Percentiles rank a stretch among this genome's conserved stretches.
These are phyloP conservation scores for Heliconius ismenius DNA, from an alignment of 2,888 invertebrate genomes.

Conservation along the genomic window DNA sequence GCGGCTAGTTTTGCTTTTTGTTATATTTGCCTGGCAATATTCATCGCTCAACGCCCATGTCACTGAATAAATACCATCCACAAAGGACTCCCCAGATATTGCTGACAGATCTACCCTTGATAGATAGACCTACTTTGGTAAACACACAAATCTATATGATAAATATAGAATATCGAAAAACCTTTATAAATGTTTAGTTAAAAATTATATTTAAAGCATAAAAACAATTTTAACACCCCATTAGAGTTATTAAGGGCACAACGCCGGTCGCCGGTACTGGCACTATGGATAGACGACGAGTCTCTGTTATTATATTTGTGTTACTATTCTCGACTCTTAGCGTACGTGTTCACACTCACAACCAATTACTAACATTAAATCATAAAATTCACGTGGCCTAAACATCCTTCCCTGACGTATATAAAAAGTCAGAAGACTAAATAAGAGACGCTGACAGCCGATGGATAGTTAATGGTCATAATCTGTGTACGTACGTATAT, in stretches of 20 bases:
- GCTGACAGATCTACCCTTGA: constrained; percentile 74
- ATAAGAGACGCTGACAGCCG: constrained; percentile 74
- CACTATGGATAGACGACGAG: constrained; percentile 67
- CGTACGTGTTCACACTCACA: constrained; percentile 78
- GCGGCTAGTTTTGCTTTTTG: constrained; percentile 79
- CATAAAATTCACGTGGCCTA: constrained; percentile 76
- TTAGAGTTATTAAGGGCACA: constrained; percentile 61
- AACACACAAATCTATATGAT: constrained; percentile 53
- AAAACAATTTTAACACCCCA: constrained; percentile 52
- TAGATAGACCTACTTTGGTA: constrained; percentile 66
- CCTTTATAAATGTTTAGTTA: background rate
- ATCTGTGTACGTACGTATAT: constrained; percentile 60
- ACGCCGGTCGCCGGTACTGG: constrained; percentile 56
- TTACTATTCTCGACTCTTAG: constrained; percentile 73
- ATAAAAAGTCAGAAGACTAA: constrained; percentile 68
- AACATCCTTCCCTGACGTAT: constrained; percentile 72
- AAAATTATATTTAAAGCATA: constrained; percentile 2
- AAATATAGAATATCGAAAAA: constrained; percentile 21
- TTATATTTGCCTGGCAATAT: constrained; percentile 81
- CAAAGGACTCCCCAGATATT: constrained; percentile 78
- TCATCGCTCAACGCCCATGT: constrained; percentile 80
- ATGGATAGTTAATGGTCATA: constrained; percentile 76
- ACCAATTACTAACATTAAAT: constrained; percentile 79
- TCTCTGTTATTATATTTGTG: constrained; percentile 78
- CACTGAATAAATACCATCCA: constrained; percentile 80